Percentiles rank a stretch among this genome's conserved stretches.
phyloP scores from a whole-genome alignment of 1,140 invertebrate genomes.

The Ericerus pela region DNA sequence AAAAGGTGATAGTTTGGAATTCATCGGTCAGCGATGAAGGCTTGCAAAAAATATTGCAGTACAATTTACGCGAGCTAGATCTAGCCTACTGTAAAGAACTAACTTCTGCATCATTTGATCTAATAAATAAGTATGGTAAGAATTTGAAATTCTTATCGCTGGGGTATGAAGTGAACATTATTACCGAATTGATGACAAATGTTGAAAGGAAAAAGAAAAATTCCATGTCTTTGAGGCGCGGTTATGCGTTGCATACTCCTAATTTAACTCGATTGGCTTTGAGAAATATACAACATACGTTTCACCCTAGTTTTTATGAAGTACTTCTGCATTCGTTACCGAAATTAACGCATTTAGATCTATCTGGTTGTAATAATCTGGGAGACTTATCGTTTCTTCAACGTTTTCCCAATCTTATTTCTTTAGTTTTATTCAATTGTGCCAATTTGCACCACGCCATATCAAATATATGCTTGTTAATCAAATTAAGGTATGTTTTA shows the following conservation, averaged over 20 bases:
- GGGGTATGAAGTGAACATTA: conserved; percentile 22
- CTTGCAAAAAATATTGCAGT: conserved; percentile 48
- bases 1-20: conserved; percentile 49
- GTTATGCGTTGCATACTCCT: conserved; percentile 44
- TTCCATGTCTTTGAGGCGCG: conserved; percentile 26
- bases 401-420: conserved; percentile 46
- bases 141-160: conserved; percentile 31
- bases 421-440: conserved; percentile 62
- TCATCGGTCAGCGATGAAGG: conserved; percentile 52
- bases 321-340: conserved; percentile 41
- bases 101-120: conserved; percentile 39
- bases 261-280: conserved; percentile 47
- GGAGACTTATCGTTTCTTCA: conserved; percentile 40
- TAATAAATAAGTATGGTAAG: conserved; percentile 36
- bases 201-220: conserved; percentile 2
- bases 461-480: conserved; percentile 18
- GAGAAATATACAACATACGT: conserved; percentile 30
- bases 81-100: conserved; percentile 52
- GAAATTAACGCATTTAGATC: conserved; percentile 56
- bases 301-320: conserved; percentile 33
- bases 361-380: conserved; percentile 52
- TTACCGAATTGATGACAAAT: conserved; percentile 17
- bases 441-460: conserved; percentile 21
- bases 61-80: conserved; percentile 55
- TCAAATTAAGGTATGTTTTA: conserved; percentile 33